Percentiles rank a stretch among this genome's conserved stretches.
phyloP scores from a whole-genome alignment of 2,797 vertebrate genomes.

The Enteromius unitaeniatus region DNA sequence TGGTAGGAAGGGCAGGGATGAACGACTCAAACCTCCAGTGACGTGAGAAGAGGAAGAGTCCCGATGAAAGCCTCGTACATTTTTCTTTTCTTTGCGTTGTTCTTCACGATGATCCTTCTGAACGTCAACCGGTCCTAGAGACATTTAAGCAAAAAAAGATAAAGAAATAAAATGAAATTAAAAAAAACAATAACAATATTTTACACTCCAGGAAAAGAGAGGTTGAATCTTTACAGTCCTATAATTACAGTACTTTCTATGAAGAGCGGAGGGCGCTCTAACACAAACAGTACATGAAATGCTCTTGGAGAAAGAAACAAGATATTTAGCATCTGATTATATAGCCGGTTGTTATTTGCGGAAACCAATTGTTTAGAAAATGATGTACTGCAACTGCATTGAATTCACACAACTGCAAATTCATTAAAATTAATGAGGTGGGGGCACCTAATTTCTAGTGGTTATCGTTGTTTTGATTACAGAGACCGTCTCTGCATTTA shows the following conservation, averaged over 20 bases:
- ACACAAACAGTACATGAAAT: not conserved
- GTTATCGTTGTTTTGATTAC: too few species aligned
- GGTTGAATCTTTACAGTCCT: not conserved
- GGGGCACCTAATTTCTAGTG: too few species aligned
- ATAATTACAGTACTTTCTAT: not conserved
- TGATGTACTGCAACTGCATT: not conserved
- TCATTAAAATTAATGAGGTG: too few species aligned
- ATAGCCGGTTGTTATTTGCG: not conserved
- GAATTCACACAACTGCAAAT: not conserved
- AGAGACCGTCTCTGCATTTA: too few species aligned
- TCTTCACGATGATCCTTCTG: constrained; percentile 98
- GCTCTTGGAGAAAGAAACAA: not conserved
- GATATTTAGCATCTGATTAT: not conserved
- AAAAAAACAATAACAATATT: constrained; percentile 9
- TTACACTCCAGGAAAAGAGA: not conserved
- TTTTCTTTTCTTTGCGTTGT: constrained; percentile 97
- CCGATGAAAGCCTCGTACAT: constrained; percentile 98
- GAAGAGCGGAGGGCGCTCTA: constrained; percentile 30
- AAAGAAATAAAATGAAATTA: not conserved
- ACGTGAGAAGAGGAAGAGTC: constrained; percentile 96
- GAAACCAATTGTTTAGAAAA: not conserved
- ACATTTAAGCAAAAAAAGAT: constrained; percentile 8
- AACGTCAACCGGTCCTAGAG: constrained; percentile 95
- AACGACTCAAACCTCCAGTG: constrained; percentile 87
- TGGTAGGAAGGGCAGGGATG: not conserved